phyloP scores from a whole-genome alignment of 2,113 vertebrate species.

The Dipodomys spectabilis region DNA sequence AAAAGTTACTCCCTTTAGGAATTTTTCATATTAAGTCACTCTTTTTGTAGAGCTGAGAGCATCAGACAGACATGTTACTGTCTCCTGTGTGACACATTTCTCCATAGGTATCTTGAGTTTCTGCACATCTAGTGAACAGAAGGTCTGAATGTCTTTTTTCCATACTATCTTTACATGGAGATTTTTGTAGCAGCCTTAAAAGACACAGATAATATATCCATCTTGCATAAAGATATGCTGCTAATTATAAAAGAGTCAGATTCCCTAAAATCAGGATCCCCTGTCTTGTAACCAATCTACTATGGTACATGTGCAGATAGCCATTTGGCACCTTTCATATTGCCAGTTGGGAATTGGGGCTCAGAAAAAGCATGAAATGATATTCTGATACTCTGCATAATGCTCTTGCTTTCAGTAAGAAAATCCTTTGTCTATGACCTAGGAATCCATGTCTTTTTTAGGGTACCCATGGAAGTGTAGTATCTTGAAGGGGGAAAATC shows the following conservation, averaged over 20 bases:
- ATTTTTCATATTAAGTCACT: background rate
- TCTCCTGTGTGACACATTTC: background rate
- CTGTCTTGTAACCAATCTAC: background rate
- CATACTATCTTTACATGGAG: background rate
- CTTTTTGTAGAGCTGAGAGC: background rate
- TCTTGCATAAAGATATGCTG: background rate
- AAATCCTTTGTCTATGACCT: background rate
- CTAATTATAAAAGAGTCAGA: background rate
- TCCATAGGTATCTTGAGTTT: background rate
- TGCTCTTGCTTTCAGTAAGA: background rate
- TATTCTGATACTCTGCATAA: background rate
- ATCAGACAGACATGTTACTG: background rate
- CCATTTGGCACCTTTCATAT: background rate
- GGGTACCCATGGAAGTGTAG: background rate
- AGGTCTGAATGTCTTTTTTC: background rate
- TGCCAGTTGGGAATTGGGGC: background rate
- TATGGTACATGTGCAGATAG: background rate
- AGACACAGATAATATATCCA: background rate
- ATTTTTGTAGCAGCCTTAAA: conserved; percentile 23
- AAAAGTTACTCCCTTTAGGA: background rate
- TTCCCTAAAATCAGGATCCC: background rate
- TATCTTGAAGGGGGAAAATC: too few species aligned
- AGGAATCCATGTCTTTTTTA: conserved; percentile 5
- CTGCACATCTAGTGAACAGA: background rate
- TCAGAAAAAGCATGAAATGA: background rate